Percentiles rank a stretch among this genome's conserved stretches.
These are phyloP conservation scores for Oegoconia quadripuncta DNA, from an alignment of 2,888 invertebrate species.

Conservation along the genomic window DNA sequence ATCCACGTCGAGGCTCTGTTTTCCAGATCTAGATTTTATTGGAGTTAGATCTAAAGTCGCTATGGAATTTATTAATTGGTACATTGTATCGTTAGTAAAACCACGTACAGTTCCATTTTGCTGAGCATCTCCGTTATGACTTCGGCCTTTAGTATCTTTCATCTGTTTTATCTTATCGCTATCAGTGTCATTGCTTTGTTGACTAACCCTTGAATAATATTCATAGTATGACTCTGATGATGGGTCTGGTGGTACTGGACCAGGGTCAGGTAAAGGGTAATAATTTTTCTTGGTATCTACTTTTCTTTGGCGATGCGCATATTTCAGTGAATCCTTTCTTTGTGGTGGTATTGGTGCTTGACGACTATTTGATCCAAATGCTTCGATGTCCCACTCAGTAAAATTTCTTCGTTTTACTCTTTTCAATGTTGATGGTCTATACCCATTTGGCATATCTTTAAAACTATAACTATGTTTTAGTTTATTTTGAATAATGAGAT, in stretches of 20 bases:
- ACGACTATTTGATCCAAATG: conserved; percentile 53
- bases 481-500: conserved; percentile 73
- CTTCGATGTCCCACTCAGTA: conserved; percentile 79
- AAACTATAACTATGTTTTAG: conserved; percentile 78
- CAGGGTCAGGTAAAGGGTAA: conserved; percentile 67
- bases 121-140: conserved; percentile 23
- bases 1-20: conserved; percentile 53
- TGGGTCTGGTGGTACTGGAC: conserved; percentile 67
- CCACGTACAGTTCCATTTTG: conserved; percentile 24
- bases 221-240: conserved; percentile 73
- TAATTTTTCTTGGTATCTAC: conserved; percentile 63
- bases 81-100: conserved; percentile 52
- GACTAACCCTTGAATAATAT: conserved; percentile 73
- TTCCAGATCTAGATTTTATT: conserved; percentile 58
- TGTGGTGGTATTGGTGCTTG: conserved; percentile 66
- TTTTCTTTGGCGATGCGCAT: conserved; percentile 73
- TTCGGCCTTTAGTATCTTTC: conserved; percentile 52
- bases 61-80: conserved; percentile 70
- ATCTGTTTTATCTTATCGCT: conserved; percentile 69
- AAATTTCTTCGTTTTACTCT: conserved; percentile 77
- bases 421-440: conserved; percentile 78
- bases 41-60: conserved; percentile 66
- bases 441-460: conserved; percentile 81
- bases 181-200: conserved; percentile 72
- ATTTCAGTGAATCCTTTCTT: conserved; percentile 72